Evolutionary conservation across 2,113 vertebrate genomes (phyloP).

Genomic region (Brachyhypopomus gauderio): DNA sequence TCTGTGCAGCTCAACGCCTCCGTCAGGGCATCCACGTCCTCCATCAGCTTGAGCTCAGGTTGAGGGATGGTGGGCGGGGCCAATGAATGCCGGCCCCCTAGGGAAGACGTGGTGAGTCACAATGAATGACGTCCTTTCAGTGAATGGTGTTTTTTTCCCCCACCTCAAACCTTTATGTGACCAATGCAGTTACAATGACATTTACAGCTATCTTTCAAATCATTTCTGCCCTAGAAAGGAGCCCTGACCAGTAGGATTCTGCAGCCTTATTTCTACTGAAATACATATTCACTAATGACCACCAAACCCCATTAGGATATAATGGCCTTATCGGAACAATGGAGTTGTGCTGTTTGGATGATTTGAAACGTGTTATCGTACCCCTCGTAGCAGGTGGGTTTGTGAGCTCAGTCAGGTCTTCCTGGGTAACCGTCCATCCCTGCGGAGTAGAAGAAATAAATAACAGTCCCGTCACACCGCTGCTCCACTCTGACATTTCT

Average conservation of each 20-base stretch:
- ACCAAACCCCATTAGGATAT: neutral
- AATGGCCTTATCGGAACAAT: neutral
- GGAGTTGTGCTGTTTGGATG: neutral
- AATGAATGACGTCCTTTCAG: neutral
- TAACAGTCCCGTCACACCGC: neutral
- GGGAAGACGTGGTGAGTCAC: neutral
- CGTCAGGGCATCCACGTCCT: slow-evolving; percentile 18
- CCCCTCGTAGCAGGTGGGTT: neutral
- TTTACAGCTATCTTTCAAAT: slow-evolving; percentile 1
- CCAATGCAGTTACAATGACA: neutral
- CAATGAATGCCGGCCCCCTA: neutral
- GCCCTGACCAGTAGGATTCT: no score
- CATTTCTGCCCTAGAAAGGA: neutral
- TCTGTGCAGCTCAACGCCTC: slow-evolving; percentile 31
- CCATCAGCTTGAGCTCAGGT: slow-evolving; percentile 5
- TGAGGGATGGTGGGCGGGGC: neutral
- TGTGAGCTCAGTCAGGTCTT: slow-evolving; percentile 8
- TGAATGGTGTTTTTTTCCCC: neutral
- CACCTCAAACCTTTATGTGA: neutral
- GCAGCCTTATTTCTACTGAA: no score
- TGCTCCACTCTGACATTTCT: neutral
- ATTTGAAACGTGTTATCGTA: slow-evolving; percentile 9
- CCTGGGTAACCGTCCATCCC: neutral
- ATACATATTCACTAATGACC: neutral
- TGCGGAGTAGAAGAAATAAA: neutral